A percentile compares a stretch with the other conserved stretches of the same genome.
phyloP scores from a whole-genome alignment of 2,888 invertebrate genomes.

The Nemotelus nigrinus region DNA sequence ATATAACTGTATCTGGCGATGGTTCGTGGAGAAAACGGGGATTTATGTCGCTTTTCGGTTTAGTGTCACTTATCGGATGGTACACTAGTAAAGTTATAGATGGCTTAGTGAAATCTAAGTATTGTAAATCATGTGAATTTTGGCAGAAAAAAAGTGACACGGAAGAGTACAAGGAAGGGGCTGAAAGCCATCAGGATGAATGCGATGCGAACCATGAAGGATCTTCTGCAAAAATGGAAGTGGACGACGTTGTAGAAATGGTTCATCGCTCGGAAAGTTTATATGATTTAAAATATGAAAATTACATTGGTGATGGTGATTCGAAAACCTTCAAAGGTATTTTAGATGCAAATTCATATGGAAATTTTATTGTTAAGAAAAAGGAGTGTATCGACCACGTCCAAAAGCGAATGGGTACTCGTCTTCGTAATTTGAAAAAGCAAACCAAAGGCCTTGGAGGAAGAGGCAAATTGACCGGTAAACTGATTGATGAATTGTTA shows the following conservation, averaged over 20 bases:
- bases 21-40: slow-evolving; percentile 49
- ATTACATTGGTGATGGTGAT: slow-evolving; percentile 50
- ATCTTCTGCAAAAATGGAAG: slow-evolving; percentile 52
- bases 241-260: slow-evolving; percentile 47
- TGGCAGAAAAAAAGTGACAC: slow-evolving; percentile 45
- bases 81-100: slow-evolving; percentile 50
- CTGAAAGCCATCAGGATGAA: slow-evolving; percentile 23
- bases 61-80: slow-evolving; percentile 51
- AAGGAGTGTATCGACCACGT: background rate
- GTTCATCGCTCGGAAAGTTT: slow-evolving; percentile 42
- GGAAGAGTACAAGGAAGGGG: slow-evolving; percentile 48
- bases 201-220: slow-evolving; percentile 52
- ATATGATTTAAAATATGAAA: slow-evolving; percentile 46
- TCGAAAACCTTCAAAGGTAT: too few relatives aligned
- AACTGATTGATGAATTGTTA: too few relatives aligned
- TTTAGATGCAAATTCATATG: background rate
- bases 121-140: slow-evolving; percentile 47
- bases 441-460: too few relatives aligned
- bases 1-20: slow-evolving; percentile 35
- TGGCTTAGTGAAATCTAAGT: slow-evolving; percentile 49
- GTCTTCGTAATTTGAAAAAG: too few relatives aligned
- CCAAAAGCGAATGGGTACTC: too few relatives aligned
- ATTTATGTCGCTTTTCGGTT: slow-evolving; percentile 47
- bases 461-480: too few relatives aligned
- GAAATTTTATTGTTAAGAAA: background rate